Evolutionary conservation across 2,888 invertebrate genomes (phyloP).

Genomic region (Stenodema calcarata): DNA sequence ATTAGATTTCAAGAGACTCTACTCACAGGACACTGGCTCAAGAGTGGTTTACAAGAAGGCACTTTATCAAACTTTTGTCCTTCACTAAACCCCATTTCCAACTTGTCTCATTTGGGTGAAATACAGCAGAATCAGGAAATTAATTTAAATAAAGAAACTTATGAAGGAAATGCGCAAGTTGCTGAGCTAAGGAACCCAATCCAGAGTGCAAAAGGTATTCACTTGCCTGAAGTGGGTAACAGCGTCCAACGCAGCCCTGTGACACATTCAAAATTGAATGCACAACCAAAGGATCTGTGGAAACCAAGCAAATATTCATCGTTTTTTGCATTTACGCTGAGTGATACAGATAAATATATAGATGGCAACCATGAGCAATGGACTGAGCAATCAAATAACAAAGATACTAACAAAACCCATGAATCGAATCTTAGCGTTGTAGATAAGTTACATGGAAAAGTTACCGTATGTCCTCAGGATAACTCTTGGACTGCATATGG

Average conservation of each 20-base stretch:
- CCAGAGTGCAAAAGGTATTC: not conserved
- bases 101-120: not conserved
- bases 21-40: not conserved
- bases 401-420: no score
- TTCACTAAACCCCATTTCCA: not conserved
- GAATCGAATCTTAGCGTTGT: no score
- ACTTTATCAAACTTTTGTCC: not conserved
- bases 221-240: not conserved
- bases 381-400: no score
- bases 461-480: no score
- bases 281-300: not conserved
- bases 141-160: no score
- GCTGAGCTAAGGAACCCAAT: not conserved
- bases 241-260: not conserved
- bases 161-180: not conserved
- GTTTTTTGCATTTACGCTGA: not conserved
- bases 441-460: no score
- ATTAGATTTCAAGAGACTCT: not conserved
- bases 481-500: no score
- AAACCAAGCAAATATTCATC: not conserved
- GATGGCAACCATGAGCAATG: no score
- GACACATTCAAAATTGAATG: not conserved
- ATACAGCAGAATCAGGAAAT: not conserved
- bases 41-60: not conserved
- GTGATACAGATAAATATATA: not conserved